These are phyloP conservation scores for Myotis lucifugus DNA, from an alignment of 2,113 vertebrate genomes.

Conservation along the genomic window DNA sequence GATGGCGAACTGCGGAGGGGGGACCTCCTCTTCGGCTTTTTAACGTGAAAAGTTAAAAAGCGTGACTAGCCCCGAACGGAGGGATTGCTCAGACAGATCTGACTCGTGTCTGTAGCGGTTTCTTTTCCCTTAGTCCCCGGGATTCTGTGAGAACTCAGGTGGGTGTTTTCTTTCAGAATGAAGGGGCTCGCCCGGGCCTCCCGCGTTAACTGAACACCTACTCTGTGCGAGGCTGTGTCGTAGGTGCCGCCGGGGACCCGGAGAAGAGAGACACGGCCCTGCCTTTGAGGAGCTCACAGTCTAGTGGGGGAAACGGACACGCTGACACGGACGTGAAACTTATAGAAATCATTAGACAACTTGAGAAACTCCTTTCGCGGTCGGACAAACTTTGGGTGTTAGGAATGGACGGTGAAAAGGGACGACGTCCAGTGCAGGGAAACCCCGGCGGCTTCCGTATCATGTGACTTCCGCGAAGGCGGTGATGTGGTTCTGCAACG, in stretches of 20 bases:
- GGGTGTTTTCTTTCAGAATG: conserved; percentile 80
- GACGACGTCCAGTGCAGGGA: conserved; percentile 96
- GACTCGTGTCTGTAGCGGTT: conserved; percentile 73
- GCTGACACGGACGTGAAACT: conserved; percentile 77
- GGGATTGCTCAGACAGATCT: conserved; percentile 73
- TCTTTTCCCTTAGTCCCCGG: conserved; percentile 73
- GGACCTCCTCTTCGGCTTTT: neutral
- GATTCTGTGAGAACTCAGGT: conserved; percentile 79
- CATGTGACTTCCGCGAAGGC: conserved; percentile 99
- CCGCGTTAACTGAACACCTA: conserved; percentile 45
- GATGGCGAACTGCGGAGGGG: conserved; percentile 74
- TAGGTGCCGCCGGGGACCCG: conserved; percentile 5
- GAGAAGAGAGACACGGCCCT: conserved; percentile 61
- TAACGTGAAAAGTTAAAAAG: conserved; percentile 79
- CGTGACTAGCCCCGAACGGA: conserved; percentile 71
- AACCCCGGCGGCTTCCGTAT: conserved; percentile 91
- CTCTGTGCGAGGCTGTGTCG: neutral
- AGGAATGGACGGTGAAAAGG: conserved; percentile 92
- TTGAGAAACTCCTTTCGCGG: conserved; percentile 78
- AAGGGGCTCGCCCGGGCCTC: conserved; percentile 26
- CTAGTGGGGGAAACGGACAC: conserved; percentile 70
- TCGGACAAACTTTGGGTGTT: conserved; percentile 86
- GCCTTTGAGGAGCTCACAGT: conserved; percentile 79
- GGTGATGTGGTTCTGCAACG: conserved; percentile 95
- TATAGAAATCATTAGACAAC: conserved; percentile 84